Evolutionary conservation across 2,888 invertebrate genomes (phyloP).

Genomic region (Augiades crinisus): DNA sequence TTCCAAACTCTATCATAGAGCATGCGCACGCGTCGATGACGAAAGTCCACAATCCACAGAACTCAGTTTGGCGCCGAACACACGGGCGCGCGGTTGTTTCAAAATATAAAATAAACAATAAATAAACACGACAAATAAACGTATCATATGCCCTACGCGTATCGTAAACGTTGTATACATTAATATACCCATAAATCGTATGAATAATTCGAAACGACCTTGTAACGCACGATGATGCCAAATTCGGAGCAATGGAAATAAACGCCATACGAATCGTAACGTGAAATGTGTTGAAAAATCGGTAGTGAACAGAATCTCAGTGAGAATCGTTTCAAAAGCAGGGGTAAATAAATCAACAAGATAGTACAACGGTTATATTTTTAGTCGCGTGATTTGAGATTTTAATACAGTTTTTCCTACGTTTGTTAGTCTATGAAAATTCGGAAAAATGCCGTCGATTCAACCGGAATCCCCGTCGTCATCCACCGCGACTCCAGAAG

Average conservation of each 20-base stretch:
- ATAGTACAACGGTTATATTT: too few relatives aligned
- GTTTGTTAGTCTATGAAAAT: neutral
- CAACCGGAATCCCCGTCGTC: constrained; percentile 45
- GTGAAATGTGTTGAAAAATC: neutral
- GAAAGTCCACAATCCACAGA: constrained; percentile 26
- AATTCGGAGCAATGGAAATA: neutral
- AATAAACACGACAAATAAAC: neutral
- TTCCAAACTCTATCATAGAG: constrained; percentile 8
- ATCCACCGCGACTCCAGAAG: constrained; percentile 46
- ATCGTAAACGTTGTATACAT: constrained; percentile 12
- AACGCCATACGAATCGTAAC: neutral
- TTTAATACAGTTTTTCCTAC: too few relatives aligned
- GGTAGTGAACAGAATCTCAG: neutral
- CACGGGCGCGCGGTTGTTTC: constrained; percentile 33
- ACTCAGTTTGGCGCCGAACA: constrained; percentile 36
- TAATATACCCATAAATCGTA: constrained; percentile 9
- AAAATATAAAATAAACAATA: neutral
- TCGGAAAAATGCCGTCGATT: constrained; percentile 35
- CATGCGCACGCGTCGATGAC: constrained; percentile 36
- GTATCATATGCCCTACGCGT: constrained; percentile 21
- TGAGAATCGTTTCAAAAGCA: neutral
- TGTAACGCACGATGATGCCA: neutral
- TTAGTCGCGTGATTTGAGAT: too few relatives aligned
- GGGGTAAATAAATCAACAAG: neutral
- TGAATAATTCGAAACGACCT: constrained; percentile 11